Evolutionary conservation across 2,113 vertebrate species (phyloP).

Genomic region (Sphaerodactylus townsendi): DNA sequence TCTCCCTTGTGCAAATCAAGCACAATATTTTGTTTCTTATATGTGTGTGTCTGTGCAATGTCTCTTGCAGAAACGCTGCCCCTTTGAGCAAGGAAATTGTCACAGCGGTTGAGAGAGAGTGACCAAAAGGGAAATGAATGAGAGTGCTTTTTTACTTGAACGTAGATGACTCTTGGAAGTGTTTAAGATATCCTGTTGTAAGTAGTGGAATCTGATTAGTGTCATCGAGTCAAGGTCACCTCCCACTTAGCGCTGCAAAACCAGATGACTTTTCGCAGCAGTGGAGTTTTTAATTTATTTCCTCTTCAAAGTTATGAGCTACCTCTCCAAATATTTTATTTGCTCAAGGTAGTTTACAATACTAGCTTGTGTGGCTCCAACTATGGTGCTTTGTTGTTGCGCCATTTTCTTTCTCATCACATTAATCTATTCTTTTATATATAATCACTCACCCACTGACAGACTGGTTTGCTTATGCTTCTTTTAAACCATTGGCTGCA

Average conservation of each 20-base stretch:
- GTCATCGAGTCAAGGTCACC: background rate
- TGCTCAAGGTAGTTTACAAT: background rate
- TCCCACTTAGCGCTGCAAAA: background rate
- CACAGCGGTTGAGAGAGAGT: background rate
- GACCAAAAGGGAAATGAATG: background rate
- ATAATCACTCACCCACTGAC: too few relatives aligned
- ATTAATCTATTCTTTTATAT: too few relatives aligned
- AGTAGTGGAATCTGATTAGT: background rate
- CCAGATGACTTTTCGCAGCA: background rate
- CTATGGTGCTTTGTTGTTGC: too few relatives aligned
- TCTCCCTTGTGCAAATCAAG: too few relatives aligned
- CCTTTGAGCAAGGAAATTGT: background rate
- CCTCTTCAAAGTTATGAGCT: background rate
- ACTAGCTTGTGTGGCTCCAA: too few relatives aligned
- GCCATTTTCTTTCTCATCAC: too few relatives aligned
- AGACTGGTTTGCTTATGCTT: too few relatives aligned
- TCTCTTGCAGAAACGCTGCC: background rate
- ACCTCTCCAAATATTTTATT: background rate
- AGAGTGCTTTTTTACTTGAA: background rate
- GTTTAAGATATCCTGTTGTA: background rate
- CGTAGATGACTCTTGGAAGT: background rate
- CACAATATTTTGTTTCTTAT: background rate
- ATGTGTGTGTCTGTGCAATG: rapidly evolving
- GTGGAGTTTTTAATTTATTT: background rate
- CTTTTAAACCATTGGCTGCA: too few relatives aligned